Evolutionary conservation across 30 jellyfish, hydroid and myxozoan genomes (phyloP).

Genomic region (Cassiopea andromeda): DNA sequence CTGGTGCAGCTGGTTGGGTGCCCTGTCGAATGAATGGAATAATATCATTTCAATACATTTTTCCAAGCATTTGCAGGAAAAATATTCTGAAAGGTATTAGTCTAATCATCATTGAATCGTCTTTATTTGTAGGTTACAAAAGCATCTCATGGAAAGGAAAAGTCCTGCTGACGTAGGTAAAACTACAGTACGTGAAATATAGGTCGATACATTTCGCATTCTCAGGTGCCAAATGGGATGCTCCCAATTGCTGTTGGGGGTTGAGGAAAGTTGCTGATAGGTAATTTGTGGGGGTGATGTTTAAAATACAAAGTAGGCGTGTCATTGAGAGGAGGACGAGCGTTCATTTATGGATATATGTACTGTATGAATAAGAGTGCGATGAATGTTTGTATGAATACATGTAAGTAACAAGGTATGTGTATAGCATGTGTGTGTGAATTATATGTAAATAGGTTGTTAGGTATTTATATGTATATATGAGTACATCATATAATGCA

Average conservation of each 20-base stretch:
- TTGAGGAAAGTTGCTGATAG: neutral
- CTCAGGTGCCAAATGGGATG: neutral
- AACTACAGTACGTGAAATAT: neutral
- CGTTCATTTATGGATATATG: neutral
- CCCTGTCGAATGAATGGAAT: neutral
- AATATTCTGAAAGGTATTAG: neutral
- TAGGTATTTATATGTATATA: too few relatives aligned
- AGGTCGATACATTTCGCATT: neutral
- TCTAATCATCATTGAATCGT: neutral
- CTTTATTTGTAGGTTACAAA: neutral
- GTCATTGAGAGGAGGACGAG: neutral
- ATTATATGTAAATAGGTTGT: too few relatives aligned
- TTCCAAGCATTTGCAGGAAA: neutral
- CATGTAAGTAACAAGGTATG: too few relatives aligned
- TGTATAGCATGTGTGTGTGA: too few relatives aligned
- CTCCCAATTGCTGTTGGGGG: neutral
- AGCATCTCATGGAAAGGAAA: neutral
- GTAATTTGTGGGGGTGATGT: neutral
- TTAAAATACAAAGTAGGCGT: neutral
- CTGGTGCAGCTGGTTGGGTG: neutral
- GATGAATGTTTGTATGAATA: too few relatives aligned
- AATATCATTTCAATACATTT: neutral
- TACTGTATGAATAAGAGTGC: too few relatives aligned
- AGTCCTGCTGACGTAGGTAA: neutral
- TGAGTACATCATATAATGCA: too few relatives aligned